These are phyloP conservation scores for Nesoenas mayeri DNA, from an alignment of 2,113 vertebrate genomes.

Conservation along the genomic window DNA sequence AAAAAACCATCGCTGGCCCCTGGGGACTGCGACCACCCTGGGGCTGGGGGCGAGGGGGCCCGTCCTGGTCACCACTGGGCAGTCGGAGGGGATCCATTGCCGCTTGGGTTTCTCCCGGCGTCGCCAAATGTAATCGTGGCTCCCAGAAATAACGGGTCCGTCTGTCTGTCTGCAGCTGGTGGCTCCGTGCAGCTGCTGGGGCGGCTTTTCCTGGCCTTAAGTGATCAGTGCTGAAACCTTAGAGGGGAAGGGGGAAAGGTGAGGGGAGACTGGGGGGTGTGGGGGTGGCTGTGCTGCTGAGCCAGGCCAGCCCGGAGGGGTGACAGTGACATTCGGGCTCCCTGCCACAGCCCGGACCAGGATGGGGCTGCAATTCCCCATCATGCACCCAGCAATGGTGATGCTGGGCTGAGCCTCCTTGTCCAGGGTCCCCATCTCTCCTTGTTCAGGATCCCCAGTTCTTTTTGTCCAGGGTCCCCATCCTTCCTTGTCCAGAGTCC, in stretches of 20 bases:
- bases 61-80: background rate
- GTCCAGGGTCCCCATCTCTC: too few species aligned
- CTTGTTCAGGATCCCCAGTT: background rate
- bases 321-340: background rate
- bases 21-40: rapidly evolving
- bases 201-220: background rate
- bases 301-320: background rate
- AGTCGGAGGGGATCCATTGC: background rate
- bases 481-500: background rate
- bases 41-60: background rate
- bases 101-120: background rate
- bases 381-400: rapidly evolving
- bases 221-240: background rate
- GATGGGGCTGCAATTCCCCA: background rate
- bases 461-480: background rate
- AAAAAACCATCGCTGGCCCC: background rate
- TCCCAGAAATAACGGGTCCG: slow-evolving; percentile 8
- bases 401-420: background rate
- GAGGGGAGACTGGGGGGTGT: background rate
- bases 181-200: slow-evolving; percentile 16
- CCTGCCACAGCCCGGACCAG: background rate
- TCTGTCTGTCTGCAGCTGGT: background rate
- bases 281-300: background rate
- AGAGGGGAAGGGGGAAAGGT: background rate
- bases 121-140: background rate